Evolutionary conservation across 2,888 invertebrate species (phyloP).

Genomic region (Plebejus anna): DNA sequence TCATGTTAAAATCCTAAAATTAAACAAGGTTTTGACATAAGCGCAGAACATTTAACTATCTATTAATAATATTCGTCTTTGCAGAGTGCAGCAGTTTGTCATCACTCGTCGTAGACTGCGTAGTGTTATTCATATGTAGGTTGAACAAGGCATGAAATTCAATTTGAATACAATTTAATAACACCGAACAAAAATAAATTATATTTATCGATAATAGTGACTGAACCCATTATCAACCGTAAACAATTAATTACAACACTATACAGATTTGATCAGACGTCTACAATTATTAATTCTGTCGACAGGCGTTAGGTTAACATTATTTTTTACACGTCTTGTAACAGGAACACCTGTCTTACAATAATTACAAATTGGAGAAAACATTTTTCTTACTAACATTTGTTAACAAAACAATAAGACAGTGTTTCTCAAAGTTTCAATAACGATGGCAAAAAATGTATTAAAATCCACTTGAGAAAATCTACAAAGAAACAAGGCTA

Average conservation of each 20-base stretch:
- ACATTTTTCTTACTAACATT: constrained; percentile 57
- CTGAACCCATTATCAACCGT: background rate
- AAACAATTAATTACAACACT: background rate
- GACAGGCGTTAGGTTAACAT: background rate
- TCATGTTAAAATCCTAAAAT: too few relatives aligned
- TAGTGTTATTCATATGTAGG: too few relatives aligned
- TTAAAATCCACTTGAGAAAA: too few relatives aligned
- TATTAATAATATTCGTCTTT: too few relatives aligned
- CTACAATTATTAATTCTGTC: background rate
- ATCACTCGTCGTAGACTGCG: too few relatives aligned
- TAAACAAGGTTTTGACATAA: too few relatives aligned
- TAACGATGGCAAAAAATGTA: background rate
- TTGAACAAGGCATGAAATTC: too few relatives aligned
- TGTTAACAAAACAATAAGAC: constrained; percentile 42
- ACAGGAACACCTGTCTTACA: constrained; percentile 56
- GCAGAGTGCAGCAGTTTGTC: too few relatives aligned
- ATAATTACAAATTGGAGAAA: constrained; percentile 64
- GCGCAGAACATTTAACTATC: too few relatives aligned
- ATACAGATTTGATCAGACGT: constrained; percentile 8
- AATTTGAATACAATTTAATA: too few relatives aligned
- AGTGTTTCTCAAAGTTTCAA: constrained; percentile 47
- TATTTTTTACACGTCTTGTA: constrained; percentile 12
- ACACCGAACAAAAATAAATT: background rate
- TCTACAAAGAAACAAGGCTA: too few relatives aligned
- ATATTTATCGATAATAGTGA: background rate